Conservation (phyloP, 2,888 invertebrate genomes). For the Lasioglossum calceatum region DNA sequence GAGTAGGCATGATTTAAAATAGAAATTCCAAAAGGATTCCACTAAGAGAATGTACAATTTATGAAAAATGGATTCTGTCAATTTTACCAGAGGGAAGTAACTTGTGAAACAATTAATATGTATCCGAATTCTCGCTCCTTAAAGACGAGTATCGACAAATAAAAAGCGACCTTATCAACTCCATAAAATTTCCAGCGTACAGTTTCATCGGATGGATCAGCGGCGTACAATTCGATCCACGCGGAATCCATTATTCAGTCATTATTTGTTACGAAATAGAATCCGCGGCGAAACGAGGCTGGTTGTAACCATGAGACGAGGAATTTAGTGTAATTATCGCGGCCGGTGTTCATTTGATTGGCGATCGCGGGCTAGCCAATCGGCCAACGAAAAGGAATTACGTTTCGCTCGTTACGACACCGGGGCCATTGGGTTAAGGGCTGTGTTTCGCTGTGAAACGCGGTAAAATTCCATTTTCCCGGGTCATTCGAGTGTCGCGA, state of each 20-base stretch:
- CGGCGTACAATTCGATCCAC: not conserved
- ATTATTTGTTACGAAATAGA: not conserved
- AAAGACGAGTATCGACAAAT: too few species aligned
- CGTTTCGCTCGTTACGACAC: slow-evolving; percentile 15
- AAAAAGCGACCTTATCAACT: not conserved
- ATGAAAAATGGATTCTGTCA: too few species aligned
- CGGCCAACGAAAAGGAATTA: slow-evolving; percentile 11
- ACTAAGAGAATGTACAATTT: too few species aligned
- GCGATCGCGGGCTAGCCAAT: not conserved
- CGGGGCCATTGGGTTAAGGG: slow-evolving; percentile 12
- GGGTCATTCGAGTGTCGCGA: slow-evolving; percentile 9
- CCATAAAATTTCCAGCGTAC: not conserved
- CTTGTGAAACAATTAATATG: not conserved
- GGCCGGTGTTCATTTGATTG: not conserved
- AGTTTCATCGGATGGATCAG: not conserved
- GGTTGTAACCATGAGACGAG: not conserved
- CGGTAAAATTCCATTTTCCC: slow-evolving; percentile 42
- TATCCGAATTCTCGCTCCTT: not conserved
- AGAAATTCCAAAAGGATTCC: too few species aligned
- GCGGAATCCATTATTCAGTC: not conserved
- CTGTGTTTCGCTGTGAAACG: not conserved
- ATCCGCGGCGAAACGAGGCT: not conserved
- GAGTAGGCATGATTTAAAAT: too few species aligned
- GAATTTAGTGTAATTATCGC: not conserved
- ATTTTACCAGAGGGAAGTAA: too few species aligned